phyloP scores from a whole-genome alignment of 2,888 invertebrate genomes.

The Zhuqinia jingwanae region DNA sequence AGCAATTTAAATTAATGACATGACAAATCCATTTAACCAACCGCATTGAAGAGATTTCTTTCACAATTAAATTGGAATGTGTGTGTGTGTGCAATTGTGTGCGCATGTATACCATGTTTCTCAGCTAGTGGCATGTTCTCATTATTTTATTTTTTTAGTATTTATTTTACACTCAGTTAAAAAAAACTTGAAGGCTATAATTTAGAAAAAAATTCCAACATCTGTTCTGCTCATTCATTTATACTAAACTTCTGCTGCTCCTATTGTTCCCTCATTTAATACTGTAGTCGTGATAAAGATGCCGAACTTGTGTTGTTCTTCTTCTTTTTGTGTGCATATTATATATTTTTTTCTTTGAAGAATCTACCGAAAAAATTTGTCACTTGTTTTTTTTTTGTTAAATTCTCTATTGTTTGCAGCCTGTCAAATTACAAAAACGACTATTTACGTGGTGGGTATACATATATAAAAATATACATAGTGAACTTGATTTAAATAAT shows the following conservation, averaged over 20 bases:
- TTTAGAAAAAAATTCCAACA: not conserved
- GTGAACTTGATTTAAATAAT: not conserved
- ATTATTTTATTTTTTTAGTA: not conserved
- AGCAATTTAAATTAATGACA: constrained; percentile 37
- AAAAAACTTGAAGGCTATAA: not conserved
- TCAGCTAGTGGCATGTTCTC: not conserved
- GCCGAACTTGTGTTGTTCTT: not conserved
- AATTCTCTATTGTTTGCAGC: constrained; percentile 33
- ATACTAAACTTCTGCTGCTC: too few species aligned
- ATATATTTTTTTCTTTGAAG: constrained; percentile 32
- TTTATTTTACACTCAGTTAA: not conserved
- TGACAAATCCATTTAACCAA: not conserved
- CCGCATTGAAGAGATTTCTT: not conserved
- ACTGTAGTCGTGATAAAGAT: not conserved
- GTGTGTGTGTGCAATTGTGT: too few species aligned
- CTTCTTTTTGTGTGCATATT: not conserved
- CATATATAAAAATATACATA: not conserved
- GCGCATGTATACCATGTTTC: too few species aligned
- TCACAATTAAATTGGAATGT: not conserved
- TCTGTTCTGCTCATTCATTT: constrained; percentile 37
- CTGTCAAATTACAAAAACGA: constrained; percentile 38
- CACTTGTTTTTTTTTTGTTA: constrained; percentile 40
- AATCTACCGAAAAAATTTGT: constrained; percentile 53
- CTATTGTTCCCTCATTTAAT: too few species aligned
- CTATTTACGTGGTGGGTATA: not conserved